phyloP scores from a whole-genome alignment of 2,888 invertebrate genomes.

The Hydrotaea diabolus region DNA sequence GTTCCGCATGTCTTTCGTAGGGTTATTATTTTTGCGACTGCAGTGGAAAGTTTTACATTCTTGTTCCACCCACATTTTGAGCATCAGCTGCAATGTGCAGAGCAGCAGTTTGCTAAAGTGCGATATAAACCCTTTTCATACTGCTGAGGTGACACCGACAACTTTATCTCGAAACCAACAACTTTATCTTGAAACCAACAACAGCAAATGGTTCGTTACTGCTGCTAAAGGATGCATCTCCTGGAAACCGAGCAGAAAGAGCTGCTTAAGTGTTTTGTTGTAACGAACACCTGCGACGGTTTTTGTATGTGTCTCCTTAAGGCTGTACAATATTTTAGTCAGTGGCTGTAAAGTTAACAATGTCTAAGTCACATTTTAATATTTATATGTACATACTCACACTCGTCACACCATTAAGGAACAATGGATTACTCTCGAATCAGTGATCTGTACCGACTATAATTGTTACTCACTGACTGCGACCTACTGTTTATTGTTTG shows the following conservation, averaged over 20 bases:
- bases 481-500: too few relatives aligned
- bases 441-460: too few relatives aligned
- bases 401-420: too few relatives aligned
- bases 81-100: conserved; percentile 59
- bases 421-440: too few relatives aligned
- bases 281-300: conserved; percentile 61
- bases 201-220: conserved; percentile 4
- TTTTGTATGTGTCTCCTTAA: background rate
- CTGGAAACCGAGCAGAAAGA: conserved; percentile 14
- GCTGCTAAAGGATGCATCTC: conserved; percentile 48
- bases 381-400: too few relatives aligned
- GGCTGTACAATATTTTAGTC: background rate
- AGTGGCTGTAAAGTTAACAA: background rate
- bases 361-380: background rate
- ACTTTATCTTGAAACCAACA: conserved; percentile 42
- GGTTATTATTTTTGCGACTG: background rate
- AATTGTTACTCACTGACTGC: too few relatives aligned
- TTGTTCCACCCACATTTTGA: background rate
- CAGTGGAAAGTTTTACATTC: background rate
- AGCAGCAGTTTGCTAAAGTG: conserved; percentile 34
- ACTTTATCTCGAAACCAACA: conserved; percentile 48
- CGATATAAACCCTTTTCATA: conserved; percentile 35
- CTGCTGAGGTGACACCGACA: conserved; percentile 54
- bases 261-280: conserved; percentile 62
- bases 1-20: background rate